Base-by-base conservation (phyloP, 2,113 vertebrate species). In the Canis aureus region DNA sequence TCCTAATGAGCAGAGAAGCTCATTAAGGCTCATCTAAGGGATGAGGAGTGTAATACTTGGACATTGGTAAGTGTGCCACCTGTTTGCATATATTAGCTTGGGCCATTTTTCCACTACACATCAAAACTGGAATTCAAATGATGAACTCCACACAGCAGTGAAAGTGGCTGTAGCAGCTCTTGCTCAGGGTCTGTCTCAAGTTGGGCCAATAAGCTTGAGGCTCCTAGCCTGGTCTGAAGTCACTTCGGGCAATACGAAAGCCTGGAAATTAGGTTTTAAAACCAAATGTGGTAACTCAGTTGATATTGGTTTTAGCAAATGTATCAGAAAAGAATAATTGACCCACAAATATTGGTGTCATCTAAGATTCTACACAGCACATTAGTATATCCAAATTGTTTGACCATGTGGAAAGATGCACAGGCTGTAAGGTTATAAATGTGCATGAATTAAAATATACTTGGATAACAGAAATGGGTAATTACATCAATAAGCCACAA, bases 401-500 rank as follows among this genome's bases (percentile, higher is more conserved):
- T 10, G 19, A 60, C 4, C 81, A 5, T 85, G 12, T 71, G 53
- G 73, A 93, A 76, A 66, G 35, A 35, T 49, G 5, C 23, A 29
- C 0, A 66, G 22, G 32, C 32, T 60, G 3, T 22, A 80, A 49
- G n/a, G 10, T 80, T 73, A 80, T 62, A 84, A 60, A 79, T 80
- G 53, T 89, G 2, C 4, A 71, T 66, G 29, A 83, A 19, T 91
- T 91, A 73, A 97, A 86, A 93, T 20, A 83, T 35, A 62, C 20
- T 55, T 84, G 38, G 22, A 35, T 71, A 27, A 93, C 57, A 89
- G n/a, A 89, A 97, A 76, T 95, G 35, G 25, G 3, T 67, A 88
- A 82, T 86, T 79, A 71, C 17, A 69, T 67, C 29, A 80, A 27
- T 11, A 66, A 13, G 3, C 69, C 16, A 86, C 43, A 74, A 53